Evolutionary conservation across 2,888 invertebrate species (phyloP).

Genomic region (Macrosiphum euphorbiae): DNA sequence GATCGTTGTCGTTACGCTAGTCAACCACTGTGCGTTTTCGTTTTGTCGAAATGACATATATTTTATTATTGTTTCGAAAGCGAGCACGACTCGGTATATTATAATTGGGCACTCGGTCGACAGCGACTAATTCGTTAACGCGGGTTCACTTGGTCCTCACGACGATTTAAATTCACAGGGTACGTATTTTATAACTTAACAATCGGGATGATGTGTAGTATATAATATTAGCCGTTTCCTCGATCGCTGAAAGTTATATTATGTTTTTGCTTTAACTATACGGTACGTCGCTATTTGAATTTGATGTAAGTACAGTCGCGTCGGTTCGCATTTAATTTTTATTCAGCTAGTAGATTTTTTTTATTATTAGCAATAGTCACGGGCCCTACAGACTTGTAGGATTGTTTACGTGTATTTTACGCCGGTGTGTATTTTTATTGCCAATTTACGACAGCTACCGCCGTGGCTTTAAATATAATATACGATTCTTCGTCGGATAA

Average conservation of each 20-base stretch:
- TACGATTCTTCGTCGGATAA: constrained; percentile 3
- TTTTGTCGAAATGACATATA: not conserved
- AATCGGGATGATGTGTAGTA: not conserved
- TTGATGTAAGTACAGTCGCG: too few relatives aligned
- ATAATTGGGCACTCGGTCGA: not conserved
- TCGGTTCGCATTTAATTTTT: not conserved
- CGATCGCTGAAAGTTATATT: not conserved
- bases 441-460: constrained; percentile 3
- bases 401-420: not conserved
- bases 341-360: not conserved
- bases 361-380: not conserved
- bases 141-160: not conserved
- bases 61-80: too few relatives aligned
- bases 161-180: not conserved
- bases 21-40: not conserved
- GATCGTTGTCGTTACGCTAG: not conserved
- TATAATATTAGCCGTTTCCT: not conserved
- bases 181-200: not conserved
- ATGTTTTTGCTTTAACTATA: not conserved
- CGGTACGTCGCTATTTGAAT: not conserved
- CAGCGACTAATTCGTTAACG: not conserved
- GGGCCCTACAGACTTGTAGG: not conserved
- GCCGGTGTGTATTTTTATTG: not conserved
- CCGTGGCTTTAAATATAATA: not conserved
- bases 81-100: too few relatives aligned